phyloP scores from a whole-genome alignment of 2,113 vertebrate species.

The Crocuta crocuta region DNA sequence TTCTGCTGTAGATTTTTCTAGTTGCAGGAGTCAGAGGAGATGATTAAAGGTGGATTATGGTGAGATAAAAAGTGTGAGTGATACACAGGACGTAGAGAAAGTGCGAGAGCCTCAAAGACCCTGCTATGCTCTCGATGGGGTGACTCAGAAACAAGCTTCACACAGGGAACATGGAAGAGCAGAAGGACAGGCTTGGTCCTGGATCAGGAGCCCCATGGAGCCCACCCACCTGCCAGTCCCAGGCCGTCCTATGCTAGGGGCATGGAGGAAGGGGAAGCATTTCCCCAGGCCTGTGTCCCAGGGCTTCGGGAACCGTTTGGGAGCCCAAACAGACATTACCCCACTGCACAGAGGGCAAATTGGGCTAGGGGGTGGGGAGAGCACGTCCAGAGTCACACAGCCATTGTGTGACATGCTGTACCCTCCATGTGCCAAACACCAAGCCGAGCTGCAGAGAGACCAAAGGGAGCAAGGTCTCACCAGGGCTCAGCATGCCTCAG shows the following conservation, averaged over 20 bases:
- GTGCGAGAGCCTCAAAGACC: background rate
- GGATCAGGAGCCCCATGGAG: background rate
- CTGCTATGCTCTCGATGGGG: background rate
- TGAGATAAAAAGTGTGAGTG: conserved; percentile 21
- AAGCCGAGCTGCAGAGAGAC: background rate
- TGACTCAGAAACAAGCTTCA: conserved; percentile 35
- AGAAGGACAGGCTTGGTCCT: background rate
- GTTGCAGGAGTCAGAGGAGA: conserved; percentile 23
- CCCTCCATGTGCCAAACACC: background rate
- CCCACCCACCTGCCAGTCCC: background rate
- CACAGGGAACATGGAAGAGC: accelerated
- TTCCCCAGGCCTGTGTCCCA: background rate
- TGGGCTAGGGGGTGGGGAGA: background rate
- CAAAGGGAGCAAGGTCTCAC: background rate
- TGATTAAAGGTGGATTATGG: conserved; percentile 37
- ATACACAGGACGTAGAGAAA: background rate
- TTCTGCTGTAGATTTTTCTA: background rate
- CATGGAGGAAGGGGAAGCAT: background rate
- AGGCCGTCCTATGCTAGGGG: accelerated
- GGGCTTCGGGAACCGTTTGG: background rate
- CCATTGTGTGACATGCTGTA: accelerated
- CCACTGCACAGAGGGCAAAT: accelerated
- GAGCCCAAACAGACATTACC: background rate
- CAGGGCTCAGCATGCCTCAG: background rate
- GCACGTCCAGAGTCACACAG: background rate